Conservation (phyloP, 1,140 invertebrate species). For the Apis laboriosa region DNA sequence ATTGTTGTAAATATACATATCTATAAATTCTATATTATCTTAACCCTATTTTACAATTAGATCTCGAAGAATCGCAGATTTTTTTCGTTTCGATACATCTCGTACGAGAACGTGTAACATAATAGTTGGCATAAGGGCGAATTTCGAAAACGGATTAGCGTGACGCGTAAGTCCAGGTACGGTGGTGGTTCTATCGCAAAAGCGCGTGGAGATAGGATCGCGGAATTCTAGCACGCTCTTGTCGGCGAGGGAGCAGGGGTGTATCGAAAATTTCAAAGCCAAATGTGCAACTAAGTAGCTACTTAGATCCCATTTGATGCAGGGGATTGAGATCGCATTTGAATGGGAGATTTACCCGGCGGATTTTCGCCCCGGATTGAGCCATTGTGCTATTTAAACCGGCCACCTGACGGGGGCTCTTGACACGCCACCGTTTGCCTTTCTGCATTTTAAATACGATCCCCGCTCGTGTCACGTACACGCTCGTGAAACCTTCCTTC, state of each 20-base stretch:
- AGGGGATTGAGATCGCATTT: slow-evolving; percentile 76
- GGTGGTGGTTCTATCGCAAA: slow-evolving; percentile 51
- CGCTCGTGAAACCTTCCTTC: neutral
- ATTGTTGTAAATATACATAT: too few species aligned
- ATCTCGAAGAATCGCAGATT: neutral
- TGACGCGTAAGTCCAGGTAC: slow-evolving; percentile 49
- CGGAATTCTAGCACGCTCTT: slow-evolving; percentile 22
- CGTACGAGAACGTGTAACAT: slow-evolving; percentile 32
- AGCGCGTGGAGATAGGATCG: slow-evolving; percentile 59
- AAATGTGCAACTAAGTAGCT: slow-evolving; percentile 81
- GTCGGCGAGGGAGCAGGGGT: slow-evolving; percentile 30
- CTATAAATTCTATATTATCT: too few species aligned
- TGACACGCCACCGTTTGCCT: slow-evolving; percentile 72
- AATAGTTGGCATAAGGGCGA: slow-evolving; percentile 58
- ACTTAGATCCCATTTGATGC: slow-evolving; percentile 76
- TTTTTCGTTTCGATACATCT: neutral
- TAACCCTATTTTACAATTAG: too few species aligned
- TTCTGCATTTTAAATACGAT: slow-evolving; percentile 68
- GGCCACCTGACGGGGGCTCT: slow-evolving; percentile 75
- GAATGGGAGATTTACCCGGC: slow-evolving; percentile 76
- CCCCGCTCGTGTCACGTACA: slow-evolving; percentile 46
- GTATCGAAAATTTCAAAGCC: slow-evolving; percentile 74
- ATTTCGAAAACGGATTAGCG: slow-evolving; percentile 65
- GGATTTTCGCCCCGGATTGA: slow-evolving; percentile 78
- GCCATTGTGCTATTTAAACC: slow-evolving; percentile 76